These are phyloP conservation scores for Zootermopsis nevadensis DNA, from an alignment of 2,888 invertebrate species.

Conservation along the genomic window DNA sequence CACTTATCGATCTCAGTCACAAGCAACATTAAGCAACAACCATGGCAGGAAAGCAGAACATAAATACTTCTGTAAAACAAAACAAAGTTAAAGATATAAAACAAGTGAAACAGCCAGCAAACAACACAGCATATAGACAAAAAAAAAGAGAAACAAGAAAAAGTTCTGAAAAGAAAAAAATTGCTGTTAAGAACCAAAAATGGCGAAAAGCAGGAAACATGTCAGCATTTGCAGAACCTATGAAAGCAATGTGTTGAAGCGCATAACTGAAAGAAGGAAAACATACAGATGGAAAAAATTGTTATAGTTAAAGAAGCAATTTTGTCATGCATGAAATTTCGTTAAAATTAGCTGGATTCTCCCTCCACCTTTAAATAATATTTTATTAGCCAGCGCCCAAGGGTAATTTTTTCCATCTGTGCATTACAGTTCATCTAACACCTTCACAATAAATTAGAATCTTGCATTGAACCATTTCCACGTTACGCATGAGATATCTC, in stretches of 20 bases:
- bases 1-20: background rate
- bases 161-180: background rate
- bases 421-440: background rate
- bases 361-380: background rate
- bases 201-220: background rate
- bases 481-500: background rate
- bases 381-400: background rate
- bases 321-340: background rate
- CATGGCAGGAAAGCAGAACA: background rate
- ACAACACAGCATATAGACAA: background rate
- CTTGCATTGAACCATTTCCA: too few species aligned
- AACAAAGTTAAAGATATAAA: background rate
- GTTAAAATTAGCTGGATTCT: background rate
- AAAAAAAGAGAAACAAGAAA: background rate
- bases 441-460: background rate
- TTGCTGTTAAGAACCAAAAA: background rate
- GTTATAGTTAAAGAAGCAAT: background rate
- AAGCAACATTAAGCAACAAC: background rate
- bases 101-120: background rate
- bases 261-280: background rate
- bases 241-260: background rate
- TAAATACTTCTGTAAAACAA: slow-evolving; percentile 7
- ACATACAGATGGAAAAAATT: background rate
- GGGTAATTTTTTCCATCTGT: background rate
- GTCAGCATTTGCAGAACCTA: background rate